Evolutionary conservation across 2,113 vertebrate genomes (phyloP).

Genomic region (Gymnogyps californianus): DNA sequence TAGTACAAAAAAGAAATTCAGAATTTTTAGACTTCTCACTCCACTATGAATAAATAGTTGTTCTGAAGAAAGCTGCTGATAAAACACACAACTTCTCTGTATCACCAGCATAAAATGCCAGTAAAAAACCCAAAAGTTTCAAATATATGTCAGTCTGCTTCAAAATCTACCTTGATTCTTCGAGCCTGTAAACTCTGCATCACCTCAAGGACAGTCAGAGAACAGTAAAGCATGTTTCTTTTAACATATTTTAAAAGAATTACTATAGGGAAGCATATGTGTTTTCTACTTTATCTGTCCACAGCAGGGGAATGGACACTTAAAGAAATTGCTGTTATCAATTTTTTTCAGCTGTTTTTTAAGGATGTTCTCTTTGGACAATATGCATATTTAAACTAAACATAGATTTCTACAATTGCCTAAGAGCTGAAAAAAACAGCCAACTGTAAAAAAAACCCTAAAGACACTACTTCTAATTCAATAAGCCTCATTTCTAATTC

Average conservation of each 20-base stretch:
- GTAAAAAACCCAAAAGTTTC: background rate
- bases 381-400: background rate
- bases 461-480: background rate
- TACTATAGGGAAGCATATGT: background rate
- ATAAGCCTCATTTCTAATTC: background rate
- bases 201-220: background rate
- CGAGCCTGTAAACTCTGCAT: background rate
- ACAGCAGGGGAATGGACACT: background rate
- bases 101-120: background rate
- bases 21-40: background rate
- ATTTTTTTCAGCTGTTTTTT: slow-evolving; percentile 3
- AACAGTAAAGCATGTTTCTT: background rate
- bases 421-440: background rate
- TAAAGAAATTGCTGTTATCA: background rate
- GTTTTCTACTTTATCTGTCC: slow-evolving; percentile 9
- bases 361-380: background rate
- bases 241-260: background rate
- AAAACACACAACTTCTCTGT: background rate
- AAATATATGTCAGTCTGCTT: background rate
- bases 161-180: background rate
- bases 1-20: background rate
- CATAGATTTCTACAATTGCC: background rate
- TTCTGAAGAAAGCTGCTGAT: background rate
- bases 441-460: background rate
- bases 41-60: background rate